These are phyloP conservation scores for Ginglymostoma cirratum DNA, from an alignment of 2,113 vertebrate genomes.

Conservation along the genomic window DNA sequence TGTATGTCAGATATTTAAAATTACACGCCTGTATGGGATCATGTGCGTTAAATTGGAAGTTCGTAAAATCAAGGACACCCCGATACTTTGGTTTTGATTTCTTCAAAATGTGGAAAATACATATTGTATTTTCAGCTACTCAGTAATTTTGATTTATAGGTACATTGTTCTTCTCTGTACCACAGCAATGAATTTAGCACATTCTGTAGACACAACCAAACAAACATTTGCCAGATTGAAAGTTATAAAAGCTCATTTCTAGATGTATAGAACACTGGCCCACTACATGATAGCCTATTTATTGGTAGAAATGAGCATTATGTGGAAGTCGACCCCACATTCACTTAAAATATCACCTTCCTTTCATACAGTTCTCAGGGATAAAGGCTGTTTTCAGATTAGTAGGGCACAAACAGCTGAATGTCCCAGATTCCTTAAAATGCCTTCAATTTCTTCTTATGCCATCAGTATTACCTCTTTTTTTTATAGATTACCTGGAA, in stretches of 20 bases:
- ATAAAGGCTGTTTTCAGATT: not conserved
- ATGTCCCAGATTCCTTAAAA: not conserved
- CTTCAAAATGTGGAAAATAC: not conserved
- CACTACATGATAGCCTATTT: not conserved
- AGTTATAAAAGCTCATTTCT: not conserved
- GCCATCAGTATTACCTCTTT: too few species aligned
- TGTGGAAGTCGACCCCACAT: not conserved
- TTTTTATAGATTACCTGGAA: not conserved
- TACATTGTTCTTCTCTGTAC: not conserved
- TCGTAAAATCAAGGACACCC: too few species aligned
- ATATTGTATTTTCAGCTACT: not conserved
- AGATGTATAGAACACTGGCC: not conserved
- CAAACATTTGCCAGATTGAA: not conserved
- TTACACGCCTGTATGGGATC: too few species aligned
- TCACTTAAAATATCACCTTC: not conserved
- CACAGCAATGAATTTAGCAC: not conserved
- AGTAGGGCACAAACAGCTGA: not conserved
- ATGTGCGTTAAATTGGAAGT: too few species aligned
- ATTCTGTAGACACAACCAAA: not conserved
- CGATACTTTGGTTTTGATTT: not conserved
- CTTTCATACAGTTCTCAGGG: not conserved
- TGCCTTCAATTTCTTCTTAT: too few species aligned
- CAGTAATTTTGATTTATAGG: not conserved
- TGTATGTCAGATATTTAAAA: too few species aligned
- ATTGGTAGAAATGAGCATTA: not conserved